Evolutionary conservation across 2,113 vertebrate genomes (phyloP), one percentile per base, ranked within the genome.

Genomic region (Bos indicus): DNA sequence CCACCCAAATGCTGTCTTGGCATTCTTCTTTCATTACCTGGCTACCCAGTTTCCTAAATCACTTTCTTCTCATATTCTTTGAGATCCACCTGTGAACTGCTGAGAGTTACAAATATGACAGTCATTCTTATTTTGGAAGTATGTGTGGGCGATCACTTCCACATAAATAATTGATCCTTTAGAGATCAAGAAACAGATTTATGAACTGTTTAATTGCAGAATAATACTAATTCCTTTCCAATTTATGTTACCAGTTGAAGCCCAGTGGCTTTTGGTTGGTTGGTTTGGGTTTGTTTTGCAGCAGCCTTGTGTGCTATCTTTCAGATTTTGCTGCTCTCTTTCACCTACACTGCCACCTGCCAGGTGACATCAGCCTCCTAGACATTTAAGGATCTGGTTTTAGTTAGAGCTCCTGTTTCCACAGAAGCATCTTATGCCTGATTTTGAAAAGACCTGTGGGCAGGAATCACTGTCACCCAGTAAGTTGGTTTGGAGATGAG

Each of bases 351-450:
- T 5, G 46, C 36, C 77, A 16, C 60, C 77, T 88, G 64, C 74
- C 4, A 48, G 15, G 30, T 11, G 3, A 43, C 28, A 33, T 8
- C 64, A 19, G 59, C 48, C n/a, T 71, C 19, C 1, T 56, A 51
- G 56, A 62, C 12, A 6, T 46, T 30, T 43, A 71, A 90, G 78
- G 74, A 86, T 6, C 54, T 30, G 9, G 19, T 71, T 30, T 89
- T 26, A 30, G 15, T 23, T 12, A 59, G 8, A 78, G 48, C 28
- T 59, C 28, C 33, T 59, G 28, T 10, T 16, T 74, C n/a, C 60
- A 89, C 62, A 64, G 91, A 94, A 93, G 57, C 54, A 51, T 52
- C 48, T 91, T 57, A 25, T 30, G 54, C 52, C 40, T 77, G 74
- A 86, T 84, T 59, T 84, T 62, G 13, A 36, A 30, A 89, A 81